Percentiles rank a stretch among this genome's conserved stretches.
phyloP scores from a whole-genome alignment of 1,140 invertebrate genomes.

The Mycetomoellerius zeteki region DNA sequence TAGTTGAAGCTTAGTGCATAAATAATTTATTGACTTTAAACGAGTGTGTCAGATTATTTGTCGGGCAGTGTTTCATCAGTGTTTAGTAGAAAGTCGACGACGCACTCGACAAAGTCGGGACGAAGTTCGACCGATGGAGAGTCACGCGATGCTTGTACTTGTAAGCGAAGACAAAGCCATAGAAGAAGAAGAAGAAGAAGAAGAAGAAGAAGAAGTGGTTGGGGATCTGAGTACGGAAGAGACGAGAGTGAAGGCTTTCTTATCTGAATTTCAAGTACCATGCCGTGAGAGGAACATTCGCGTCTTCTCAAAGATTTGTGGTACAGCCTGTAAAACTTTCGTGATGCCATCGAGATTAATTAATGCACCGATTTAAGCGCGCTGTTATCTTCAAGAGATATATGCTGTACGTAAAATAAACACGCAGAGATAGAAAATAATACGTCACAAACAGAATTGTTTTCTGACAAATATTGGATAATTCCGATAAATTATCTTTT shows the following conservation, averaged over 20 bases:
- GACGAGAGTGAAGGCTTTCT: slow-evolving; percentile 62
- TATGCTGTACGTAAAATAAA: not conserved
- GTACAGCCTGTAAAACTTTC: slow-evolving; percentile 61
- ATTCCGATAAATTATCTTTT: not conserved
- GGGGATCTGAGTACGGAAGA: slow-evolving; percentile 45
- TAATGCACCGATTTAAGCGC: slow-evolving; percentile 52
- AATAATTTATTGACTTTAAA: slow-evolving; percentile 69
- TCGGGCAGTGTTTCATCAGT: slow-evolving; percentile 64
- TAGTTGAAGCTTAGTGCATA: slow-evolving; percentile 31
- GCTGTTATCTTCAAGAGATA: slow-evolving; percentile 48
- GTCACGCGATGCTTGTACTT: slow-evolving; percentile 45
- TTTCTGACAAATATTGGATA: not conserved
- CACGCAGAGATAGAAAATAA: not conserved
- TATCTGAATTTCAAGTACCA: slow-evolving; percentile 71
- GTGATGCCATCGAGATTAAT: slow-evolving; percentile 62
- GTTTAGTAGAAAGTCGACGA: slow-evolving; percentile 64
- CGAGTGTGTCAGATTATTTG: slow-evolving; percentile 51
- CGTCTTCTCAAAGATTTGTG: slow-evolving; percentile 61
- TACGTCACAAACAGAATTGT: not conserved
- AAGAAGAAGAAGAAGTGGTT: slow-evolving; percentile 52
- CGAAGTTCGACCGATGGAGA: slow-evolving; percentile 64
- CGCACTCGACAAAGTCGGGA: slow-evolving; percentile 50
- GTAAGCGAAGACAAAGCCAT: slow-evolving; percentile 58
- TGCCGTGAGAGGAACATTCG: slow-evolving; percentile 56
- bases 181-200: slow-evolving; percentile 56